Conservation (phyloP, 2,113 vertebrate genomes). For the Atherinomorus stipes region DNA sequence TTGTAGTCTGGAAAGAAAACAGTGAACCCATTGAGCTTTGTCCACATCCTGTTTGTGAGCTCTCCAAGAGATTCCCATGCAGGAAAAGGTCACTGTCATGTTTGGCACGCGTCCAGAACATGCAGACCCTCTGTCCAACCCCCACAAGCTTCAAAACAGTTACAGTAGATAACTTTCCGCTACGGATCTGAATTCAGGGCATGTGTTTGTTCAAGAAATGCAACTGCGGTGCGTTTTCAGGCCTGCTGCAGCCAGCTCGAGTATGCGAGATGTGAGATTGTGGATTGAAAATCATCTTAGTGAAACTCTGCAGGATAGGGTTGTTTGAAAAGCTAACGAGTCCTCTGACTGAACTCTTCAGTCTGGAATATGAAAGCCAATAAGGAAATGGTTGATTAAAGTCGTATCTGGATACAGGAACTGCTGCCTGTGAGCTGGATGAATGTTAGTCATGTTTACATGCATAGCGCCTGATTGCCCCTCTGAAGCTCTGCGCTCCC, state of each 20-base stretch:
- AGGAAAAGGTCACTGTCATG: slow-evolving; percentile 64
- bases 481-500: no score
- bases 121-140: slow-evolving; percentile 29
- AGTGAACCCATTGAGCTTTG: slow-evolving; percentile 41
- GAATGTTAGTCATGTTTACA: not conserved
- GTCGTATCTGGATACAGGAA: not conserved
- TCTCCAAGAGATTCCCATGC: slow-evolving; percentile 61
- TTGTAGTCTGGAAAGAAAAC: slow-evolving; percentile 36
- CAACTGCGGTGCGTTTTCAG: slow-evolving; percentile 53
- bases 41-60: slow-evolving; percentile 71
- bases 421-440: not conserved
- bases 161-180: slow-evolving; percentile 22
- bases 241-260: slow-evolving; percentile 43
- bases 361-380: no score
- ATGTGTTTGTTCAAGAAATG: slow-evolving; percentile 15
- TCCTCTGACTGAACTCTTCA: no score
- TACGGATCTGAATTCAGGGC: not conserved
- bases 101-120: slow-evolving; percentile 63
- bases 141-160: slow-evolving; percentile 25
- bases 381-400: not conserved
- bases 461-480: no score
- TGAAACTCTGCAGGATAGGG: not conserved
- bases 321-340: not conserved
- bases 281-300: not conserved
- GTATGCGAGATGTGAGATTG: not conserved